A percentile compares a stretch with the other conserved stretches of the same genome.
Conservation (phyloP, 1,140 invertebrate genomes). For the Drosophila ironensis region DNA sequence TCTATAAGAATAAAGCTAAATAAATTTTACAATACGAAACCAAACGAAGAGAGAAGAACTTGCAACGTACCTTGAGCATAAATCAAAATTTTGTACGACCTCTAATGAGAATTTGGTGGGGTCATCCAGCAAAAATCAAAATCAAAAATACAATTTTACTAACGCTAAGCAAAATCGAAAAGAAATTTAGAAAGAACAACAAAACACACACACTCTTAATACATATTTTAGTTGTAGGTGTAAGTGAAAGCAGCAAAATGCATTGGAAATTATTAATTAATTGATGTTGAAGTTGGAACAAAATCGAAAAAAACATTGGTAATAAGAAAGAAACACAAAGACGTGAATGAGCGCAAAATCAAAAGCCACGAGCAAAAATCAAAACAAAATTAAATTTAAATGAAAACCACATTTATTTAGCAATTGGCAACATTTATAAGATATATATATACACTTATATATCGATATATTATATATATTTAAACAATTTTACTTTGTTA, state of each 20-base stretch:
- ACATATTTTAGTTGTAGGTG: slow-evolving; percentile 57
- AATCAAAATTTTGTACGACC: slow-evolving; percentile 78
- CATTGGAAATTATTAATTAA: slow-evolving; percentile 58
- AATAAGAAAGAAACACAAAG: slow-evolving; percentile 35
- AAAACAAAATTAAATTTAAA: slow-evolving; percentile 51
- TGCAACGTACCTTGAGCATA: slow-evolving; percentile 80
- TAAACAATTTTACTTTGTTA: slow-evolving; percentile 52
- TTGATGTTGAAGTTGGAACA: slow-evolving; percentile 33
- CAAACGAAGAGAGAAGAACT: slow-evolving; percentile 46
- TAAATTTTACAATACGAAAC: slow-evolving; percentile 58
- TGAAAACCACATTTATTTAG: slow-evolving; percentile 42
- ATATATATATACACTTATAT: slow-evolving; percentile 46
- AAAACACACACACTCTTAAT: slow-evolving; percentile 45
- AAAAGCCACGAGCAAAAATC: slow-evolving; percentile 61
- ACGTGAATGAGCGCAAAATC: slow-evolving; percentile 49
- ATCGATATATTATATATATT: slow-evolving; percentile 64
- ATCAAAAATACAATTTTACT: slow-evolving; percentile 62
- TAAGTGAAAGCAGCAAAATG: slow-evolving; percentile 50
- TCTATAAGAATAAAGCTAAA: slow-evolving; percentile 50
- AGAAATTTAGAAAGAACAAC: no score
- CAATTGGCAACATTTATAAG: slow-evolving; percentile 40
- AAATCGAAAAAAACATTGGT: slow-evolving; percentile 15
- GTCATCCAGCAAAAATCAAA: slow-evolving; percentile 19
- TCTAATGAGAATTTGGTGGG: slow-evolving; percentile 14
- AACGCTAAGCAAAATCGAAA: slow-evolving; percentile 53